Evolutionary conservation across 2,113 vertebrate genomes (phyloP).

Genomic region (Typhlomys cinereus): DNA sequence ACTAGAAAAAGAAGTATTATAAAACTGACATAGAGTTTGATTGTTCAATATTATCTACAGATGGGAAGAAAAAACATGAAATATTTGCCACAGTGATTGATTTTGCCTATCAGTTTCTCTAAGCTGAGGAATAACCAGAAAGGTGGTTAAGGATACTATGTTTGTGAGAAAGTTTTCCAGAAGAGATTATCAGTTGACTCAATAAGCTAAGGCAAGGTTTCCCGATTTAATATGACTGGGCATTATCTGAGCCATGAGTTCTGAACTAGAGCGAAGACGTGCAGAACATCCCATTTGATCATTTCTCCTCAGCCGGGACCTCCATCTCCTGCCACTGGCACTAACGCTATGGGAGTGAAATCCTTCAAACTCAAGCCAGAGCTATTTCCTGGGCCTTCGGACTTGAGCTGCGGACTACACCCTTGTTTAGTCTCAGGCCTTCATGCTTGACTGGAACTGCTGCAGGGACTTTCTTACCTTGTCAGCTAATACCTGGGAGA

Average conservation of each 20-base stretch:
- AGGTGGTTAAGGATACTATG: background rate
- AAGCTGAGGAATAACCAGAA: background rate
- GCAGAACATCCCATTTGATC: too few species aligned
- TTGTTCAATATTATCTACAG: too few species aligned
- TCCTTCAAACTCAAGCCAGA: background rate
- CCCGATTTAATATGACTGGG: too few species aligned
- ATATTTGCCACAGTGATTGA: background rate
- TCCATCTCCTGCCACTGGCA: background rate
- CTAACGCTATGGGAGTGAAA: background rate
- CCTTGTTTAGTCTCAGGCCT: background rate
- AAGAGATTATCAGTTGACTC: background rate
- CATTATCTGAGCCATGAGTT: background rate
- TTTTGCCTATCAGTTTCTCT: background rate
- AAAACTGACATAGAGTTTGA: too few species aligned
- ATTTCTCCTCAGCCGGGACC: background rate
- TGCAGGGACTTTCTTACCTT: background rate
- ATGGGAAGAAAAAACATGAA: background rate
- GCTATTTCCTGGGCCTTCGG: background rate
- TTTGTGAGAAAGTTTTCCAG: background rate
- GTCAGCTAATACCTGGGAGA: background rate
- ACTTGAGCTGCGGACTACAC: background rate
- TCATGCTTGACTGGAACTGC: background rate
- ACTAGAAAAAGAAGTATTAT: too few species aligned
- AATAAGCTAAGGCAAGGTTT: background rate
- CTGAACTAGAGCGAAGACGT: background rate